A percentile compares a stretch with the other conserved stretches of the same genome.
Evolutionary conservation across 2,797 vertebrate genomes (phyloP).

Genomic region (Manis javanica): DNA sequence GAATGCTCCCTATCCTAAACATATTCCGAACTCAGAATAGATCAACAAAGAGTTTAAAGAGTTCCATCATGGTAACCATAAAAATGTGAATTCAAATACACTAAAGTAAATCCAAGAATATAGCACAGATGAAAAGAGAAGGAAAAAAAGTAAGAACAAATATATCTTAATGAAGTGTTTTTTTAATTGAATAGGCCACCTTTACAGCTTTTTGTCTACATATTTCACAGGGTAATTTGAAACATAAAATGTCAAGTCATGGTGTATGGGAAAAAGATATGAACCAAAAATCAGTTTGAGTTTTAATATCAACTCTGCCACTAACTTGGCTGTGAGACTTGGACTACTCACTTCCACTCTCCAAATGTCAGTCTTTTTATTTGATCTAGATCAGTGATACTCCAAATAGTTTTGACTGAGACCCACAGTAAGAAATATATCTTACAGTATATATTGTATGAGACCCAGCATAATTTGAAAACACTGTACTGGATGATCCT

Average conservation of each 20-base stretch:
- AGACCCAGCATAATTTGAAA: background rate
- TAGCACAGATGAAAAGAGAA: background rate
- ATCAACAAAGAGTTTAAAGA: background rate
- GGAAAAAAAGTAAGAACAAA: background rate
- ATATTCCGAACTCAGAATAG: background rate
- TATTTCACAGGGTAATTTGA: background rate
- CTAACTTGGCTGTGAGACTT: background rate
- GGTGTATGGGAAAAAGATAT: background rate
- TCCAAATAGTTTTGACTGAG: background rate
- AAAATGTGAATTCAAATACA: background rate
- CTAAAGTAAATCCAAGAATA: background rate
- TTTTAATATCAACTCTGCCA: constrained; percentile 46
- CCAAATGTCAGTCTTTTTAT: background rate
- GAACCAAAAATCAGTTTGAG: background rate
- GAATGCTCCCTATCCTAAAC: background rate
- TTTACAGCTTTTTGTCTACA: background rate
- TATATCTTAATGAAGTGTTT: background rate
- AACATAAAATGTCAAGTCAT: background rate
- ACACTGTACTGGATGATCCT: background rate
- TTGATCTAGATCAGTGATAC: background rate
- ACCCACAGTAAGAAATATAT: background rate
- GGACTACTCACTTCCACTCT: background rate
- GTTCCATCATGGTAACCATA: background rate
- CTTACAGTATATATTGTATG: background rate
- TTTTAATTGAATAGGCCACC: constrained; percentile 1